Base-by-base conservation (phyloP, 2,888 invertebrate species). In the Cerastoderma edule region DNA sequence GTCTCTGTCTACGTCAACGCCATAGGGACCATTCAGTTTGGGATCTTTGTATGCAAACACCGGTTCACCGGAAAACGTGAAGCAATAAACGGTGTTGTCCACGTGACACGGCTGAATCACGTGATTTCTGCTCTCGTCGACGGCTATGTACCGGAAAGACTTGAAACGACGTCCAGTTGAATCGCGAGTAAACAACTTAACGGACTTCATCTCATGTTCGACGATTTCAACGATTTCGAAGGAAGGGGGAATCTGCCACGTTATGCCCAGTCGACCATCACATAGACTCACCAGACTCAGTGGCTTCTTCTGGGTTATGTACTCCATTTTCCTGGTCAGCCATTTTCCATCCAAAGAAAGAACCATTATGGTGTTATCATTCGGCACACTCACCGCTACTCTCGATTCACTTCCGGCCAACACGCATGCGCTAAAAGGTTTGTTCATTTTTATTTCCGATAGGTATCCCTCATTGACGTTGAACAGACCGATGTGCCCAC, bases 21-120 rank as follows among this genome's bases (percentile, higher is more conserved):
- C 56, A 19, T 56, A 56, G 13, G 56, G 56, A 5, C 56, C 56
- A 28, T 28, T 56, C 30, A 56, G 24, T 1, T 16, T 8, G 10
- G 56, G 27, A 64, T 64, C 28, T 35, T n/a, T 64, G 64, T 64
- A 64, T 1, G 22, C 28, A 44, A 64, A 64, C 24, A 64, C 64
- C 0, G 64, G 64, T 0, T 64, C 44, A 16, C 27, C 64, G 16
- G 64, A 44, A 44, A 44, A 64, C 27, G 39, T 24, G 27, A 64
- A 64, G 64, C 64, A 64, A 28, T 44, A 64, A 19, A 64, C 64
- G 19, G 44, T 46, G 19, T 35, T 64, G 27, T 64, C 64, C 2
- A 39, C 44, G 8, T 44, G 39, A 44, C 64, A 64, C 0, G 64
- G 64, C 22, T 64, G 64, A 24, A 64, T 64, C 2, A 64, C 30